Evolutionary conservation across 1,140 invertebrate species (phyloP).

Genomic region (Thereuonema tuberculata): DNA sequence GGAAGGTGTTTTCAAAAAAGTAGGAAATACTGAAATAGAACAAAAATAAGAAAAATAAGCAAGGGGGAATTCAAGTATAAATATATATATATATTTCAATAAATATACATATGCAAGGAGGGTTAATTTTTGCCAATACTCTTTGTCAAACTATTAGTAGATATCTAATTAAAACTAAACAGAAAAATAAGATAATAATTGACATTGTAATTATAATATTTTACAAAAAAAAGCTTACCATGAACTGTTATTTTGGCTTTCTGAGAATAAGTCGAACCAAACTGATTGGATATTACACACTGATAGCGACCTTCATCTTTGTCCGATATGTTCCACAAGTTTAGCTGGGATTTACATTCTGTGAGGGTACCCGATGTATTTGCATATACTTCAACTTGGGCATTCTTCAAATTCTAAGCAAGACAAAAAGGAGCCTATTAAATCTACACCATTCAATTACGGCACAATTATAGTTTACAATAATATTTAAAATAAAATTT

Average conservation of each 20-base stretch:
- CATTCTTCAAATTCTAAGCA: slow-evolving; percentile 1
- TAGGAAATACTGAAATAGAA: slow-evolving; percentile 59
- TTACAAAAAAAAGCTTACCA: no score
- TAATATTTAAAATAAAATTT: background rate
- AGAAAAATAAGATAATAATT: no score
- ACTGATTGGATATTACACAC: slow-evolving; percentile 78
- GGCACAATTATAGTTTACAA: no score
- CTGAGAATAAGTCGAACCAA: slow-evolving; percentile 74
- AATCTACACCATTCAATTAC: no score
- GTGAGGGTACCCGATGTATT: background rate
- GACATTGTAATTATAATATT: no score
- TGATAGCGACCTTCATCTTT: slow-evolving; percentile 75
- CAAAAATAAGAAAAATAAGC: slow-evolving; percentile 25
- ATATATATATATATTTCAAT: no score
- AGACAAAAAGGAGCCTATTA: no score
- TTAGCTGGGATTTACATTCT: slow-evolving; percentile 44
- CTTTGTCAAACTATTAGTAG: no score
- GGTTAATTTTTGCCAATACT: background rate
- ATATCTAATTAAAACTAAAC: no score
- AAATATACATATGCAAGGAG: slow-evolving; percentile 1
- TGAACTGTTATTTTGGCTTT: slow-evolving; percentile 73
- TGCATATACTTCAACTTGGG: background rate
- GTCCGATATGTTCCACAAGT: slow-evolving; percentile 55
- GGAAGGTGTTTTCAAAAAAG: slow-evolving; percentile 66
- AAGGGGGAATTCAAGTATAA: background rate